Base-by-base conservation (phyloP, 2,113 vertebrate genomes). In the Poecilia latipinna region DNA sequence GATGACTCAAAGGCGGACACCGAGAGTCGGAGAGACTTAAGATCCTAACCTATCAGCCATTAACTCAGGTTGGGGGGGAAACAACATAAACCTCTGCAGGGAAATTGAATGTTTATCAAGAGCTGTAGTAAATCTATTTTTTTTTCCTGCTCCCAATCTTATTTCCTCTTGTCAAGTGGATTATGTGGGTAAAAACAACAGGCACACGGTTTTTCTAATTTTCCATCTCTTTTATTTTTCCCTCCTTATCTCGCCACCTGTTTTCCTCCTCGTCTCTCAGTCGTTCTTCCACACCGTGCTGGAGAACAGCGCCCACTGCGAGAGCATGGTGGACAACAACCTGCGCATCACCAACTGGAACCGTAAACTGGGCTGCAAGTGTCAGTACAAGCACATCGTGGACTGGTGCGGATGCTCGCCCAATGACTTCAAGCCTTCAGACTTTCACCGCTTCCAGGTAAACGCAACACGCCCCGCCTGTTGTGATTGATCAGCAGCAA, bases 361-460 rank as follows among this genome's bases (percentile, higher is more conserved):
- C 92, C 94, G 97, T 29, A 98, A 97, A 85, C 95, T 98, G 0
- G 97, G 97, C 51, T 98, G 97, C 77, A 97, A 97, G 87, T 98
- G 97, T 62, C 97, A 98, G 86, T 98, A 98, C 93, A 98, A 98
- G 90, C 96, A 98, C 93, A 98, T 98, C 5, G 97, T 98, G 22
- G 97, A 98, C 93, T 98, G 97, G 97, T 98, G 97, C 48, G 97
- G 97, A 82, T 98, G 97, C 73, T 98, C 97, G 0, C 97, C 97
- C 1, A 98, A 97, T 6, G 96, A 98, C 88, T 94, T 91, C 95
- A 98, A 98, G 88, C 98, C 97, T 0, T 90, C 96, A 17, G 98
- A 99, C 81, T 97, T 99, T 89, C 98, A 98, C 64, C 95, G 98
- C 15, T 98, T 99, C 93, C 98, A 99, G 97, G 98, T 99, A 90